Evolutionary conservation across 2,888 invertebrate genomes (phyloP).

Genomic region (Pammene fasciana): DNA sequence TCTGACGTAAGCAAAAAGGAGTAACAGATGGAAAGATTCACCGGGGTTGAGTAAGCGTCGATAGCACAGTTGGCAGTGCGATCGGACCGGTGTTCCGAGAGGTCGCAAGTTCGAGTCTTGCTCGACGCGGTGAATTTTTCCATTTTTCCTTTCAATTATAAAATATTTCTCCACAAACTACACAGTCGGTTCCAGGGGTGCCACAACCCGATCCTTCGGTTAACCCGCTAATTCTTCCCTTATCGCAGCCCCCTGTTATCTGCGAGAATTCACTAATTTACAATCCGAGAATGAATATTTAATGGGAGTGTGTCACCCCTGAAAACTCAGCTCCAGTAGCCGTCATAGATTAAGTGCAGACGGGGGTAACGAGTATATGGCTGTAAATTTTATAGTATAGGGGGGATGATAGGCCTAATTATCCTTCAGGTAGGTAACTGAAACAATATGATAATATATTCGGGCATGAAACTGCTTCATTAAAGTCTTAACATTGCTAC

Average conservation of each 20-base stretch:
- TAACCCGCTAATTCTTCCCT: constrained; percentile 37
- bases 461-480: neutral
- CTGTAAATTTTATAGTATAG: neutral
- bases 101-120: too few species aligned
- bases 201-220: constrained; percentile 29
- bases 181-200: constrained; percentile 2
- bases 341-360: constrained; percentile 41
- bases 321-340: constrained; percentile 63
- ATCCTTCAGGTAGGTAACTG: neutral
- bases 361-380: neutral
- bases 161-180: neutral
- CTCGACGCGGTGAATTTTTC: too few species aligned
- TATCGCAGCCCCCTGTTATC: constrained; percentile 56
- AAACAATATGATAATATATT: neutral
- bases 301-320: constrained; percentile 72
- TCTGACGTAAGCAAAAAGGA: too few species aligned
- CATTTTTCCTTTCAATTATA: too few species aligned
- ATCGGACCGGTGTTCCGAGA: too few species aligned
- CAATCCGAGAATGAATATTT: constrained; percentile 78
- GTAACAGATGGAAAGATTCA: too few species aligned
- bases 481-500: too few species aligned
- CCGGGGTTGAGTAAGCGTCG: too few species aligned
- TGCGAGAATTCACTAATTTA: constrained; percentile 73
- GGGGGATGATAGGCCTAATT: neutral
- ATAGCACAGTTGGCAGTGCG: too few species aligned